These are phyloP conservation scores for Penaeus indicus DNA, from an alignment of 1,140 invertebrate genomes.

Conservation along the genomic window DNA sequence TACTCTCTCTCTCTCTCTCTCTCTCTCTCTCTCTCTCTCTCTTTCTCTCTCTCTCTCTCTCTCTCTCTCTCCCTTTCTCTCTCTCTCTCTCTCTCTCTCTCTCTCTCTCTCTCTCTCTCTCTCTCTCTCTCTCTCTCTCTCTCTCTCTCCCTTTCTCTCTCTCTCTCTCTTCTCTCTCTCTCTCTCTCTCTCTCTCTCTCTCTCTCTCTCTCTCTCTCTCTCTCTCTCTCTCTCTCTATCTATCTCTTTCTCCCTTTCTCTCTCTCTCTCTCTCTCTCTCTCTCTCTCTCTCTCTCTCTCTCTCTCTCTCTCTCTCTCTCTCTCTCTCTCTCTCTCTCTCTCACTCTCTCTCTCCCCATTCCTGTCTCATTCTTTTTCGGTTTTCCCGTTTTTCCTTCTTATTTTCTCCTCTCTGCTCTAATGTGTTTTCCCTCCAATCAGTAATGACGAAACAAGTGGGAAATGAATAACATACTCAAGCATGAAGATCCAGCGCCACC, in stretches of 20 bases:
- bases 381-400: not conserved
- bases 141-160: not conserved
- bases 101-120: not conserved
- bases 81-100: not conserved
- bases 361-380: not conserved
- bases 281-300: not conserved
- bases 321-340: not conserved
- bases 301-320: not conserved
- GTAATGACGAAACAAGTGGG: no score
- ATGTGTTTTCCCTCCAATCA: no score
- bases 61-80: not conserved
- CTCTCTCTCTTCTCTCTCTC: not conserved
- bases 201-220: not conserved
- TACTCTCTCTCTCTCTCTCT: not conserved
- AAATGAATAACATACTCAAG: no score
- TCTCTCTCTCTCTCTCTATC: not conserved
- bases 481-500: no score
- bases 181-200: not conserved
- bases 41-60: not conserved
- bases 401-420: not conserved
- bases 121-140: not conserved
- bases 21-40: not conserved
- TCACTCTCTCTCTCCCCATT: not conserved
- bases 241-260: not conserved
- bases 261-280: not conserved